A percentile compares a stretch with the other conserved stretches of the same genome.
Conservation (phyloP, 2,888 invertebrate species). For the Drosophila percnosoma region DNA sequence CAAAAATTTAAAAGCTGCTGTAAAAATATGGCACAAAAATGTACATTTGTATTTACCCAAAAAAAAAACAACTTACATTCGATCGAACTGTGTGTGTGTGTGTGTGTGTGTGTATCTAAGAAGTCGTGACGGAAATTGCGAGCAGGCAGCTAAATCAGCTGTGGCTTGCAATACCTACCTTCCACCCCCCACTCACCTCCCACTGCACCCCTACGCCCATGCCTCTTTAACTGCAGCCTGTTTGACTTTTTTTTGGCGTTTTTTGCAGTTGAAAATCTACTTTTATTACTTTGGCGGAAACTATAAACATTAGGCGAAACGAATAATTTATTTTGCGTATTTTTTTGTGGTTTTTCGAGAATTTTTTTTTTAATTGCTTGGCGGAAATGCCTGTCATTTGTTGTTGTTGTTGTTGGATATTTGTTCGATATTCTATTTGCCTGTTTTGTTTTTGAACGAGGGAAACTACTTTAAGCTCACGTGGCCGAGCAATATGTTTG, state of each 20-base stretch:
- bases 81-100: conserved; percentile 14
- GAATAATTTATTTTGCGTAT: conserved; percentile 19
- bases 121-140: conserved; percentile 75
- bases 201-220: neutral
- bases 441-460: conserved; percentile 3
- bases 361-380: conserved; percentile 48
- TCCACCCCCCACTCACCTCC: conserved; percentile 3
- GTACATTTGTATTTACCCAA: conserved; percentile 27
- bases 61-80: conserved; percentile 26
- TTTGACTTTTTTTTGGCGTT: conserved; percentile 2
- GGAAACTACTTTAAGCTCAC: conserved; percentile 43
- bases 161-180: conserved; percentile 41
- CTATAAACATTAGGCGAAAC: conserved; percentile 62
- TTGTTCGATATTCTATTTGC: conserved; percentile 13
- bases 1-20: conserved; percentile 40
- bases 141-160: conserved; percentile 65
- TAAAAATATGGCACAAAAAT: conserved; percentile 50
- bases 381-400: conserved; percentile 73
- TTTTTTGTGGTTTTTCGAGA: conserved; percentile 22
- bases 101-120: conserved; percentile 20
- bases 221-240: conserved; percentile 19
- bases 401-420: conserved; percentile 16
- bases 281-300: conserved; percentile 65
- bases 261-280: conserved; percentile 46
- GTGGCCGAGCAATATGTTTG: conserved; percentile 43